These are phyloP conservation scores for Corydoras sp. DNA, from an alignment of 2,113 vertebrate genomes.

Conservation along the genomic window DNA sequence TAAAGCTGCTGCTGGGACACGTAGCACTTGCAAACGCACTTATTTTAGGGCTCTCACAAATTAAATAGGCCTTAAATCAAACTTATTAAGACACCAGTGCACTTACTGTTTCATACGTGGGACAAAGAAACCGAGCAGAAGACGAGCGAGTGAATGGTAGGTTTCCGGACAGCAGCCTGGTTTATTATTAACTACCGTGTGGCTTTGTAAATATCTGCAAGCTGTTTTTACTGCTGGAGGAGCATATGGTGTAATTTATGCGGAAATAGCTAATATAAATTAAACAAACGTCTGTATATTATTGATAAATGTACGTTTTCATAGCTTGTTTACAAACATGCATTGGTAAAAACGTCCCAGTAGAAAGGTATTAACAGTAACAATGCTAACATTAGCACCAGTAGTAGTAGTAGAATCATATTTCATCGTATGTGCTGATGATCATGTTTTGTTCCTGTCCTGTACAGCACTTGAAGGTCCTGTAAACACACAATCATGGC, in stretches of 20 bases:
- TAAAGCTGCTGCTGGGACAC: neutral
- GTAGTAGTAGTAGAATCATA: too few relatives aligned
- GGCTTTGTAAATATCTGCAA: neutral
- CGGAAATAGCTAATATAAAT: too few relatives aligned
- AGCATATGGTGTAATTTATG: neutral
- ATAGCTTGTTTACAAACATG: too few relatives aligned
- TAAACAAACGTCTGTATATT: too few relatives aligned
- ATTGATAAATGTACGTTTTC: too few relatives aligned
- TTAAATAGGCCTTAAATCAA: too few relatives aligned
- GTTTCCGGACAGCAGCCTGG: neutral
- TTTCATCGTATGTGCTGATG: neutral
- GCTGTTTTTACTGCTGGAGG: neutral
- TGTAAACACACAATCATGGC: constrained; percentile 65
- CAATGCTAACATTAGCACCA: too few relatives aligned
- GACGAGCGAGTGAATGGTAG: neutral
- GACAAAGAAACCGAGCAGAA: constrained; percentile 1
- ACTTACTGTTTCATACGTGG: neutral
- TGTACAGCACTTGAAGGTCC: neutral
- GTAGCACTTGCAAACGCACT: neutral
- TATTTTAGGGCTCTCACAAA: neutral
- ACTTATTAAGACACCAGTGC: neutral
- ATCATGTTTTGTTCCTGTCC: neutral
- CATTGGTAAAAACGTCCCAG: too few relatives aligned
- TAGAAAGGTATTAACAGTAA: too few relatives aligned
- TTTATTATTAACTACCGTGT: neutral